A percentile compares a stretch with the other conserved stretches of the same genome.
phyloP scores from a whole-genome alignment of 2,113 vertebrate species.

The Heterotis niloticus region DNA sequence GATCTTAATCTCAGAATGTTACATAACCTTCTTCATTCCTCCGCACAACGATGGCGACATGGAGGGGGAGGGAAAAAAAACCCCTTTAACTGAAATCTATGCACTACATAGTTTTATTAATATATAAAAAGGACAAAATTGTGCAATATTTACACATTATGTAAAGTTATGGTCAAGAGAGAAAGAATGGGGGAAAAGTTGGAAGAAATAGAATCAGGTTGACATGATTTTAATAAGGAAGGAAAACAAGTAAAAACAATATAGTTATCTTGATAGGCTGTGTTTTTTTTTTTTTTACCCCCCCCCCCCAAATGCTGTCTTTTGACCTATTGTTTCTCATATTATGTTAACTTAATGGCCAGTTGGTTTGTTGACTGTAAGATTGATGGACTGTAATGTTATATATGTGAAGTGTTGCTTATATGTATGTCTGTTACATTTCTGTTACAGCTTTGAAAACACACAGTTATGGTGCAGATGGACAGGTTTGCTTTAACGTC shows the following conservation, averaged over 20 bases:
- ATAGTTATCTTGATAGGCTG: not conserved
- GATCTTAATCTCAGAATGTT: not conserved
- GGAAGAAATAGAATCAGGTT: no score
- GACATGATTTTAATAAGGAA: no score
- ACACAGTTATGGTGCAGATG: not conserved
- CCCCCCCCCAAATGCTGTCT: not conserved
- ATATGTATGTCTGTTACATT: not conserved
- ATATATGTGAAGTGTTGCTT: not conserved
- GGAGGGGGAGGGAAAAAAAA: not conserved
- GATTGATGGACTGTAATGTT: not conserved
- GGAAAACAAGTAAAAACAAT: not conserved
- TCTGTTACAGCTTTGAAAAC: not conserved
- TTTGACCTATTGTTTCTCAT: not conserved
- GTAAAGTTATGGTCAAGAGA: no score
- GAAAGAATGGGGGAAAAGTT: no score
- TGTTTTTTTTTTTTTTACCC: not conserved
- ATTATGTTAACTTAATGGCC: not conserved
- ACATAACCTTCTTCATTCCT: not conserved
- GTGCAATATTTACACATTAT: not conserved
- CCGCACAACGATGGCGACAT: not conserved
- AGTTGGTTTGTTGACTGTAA: no score
- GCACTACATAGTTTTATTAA: conserved; percentile 1
- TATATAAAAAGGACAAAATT: not conserved
- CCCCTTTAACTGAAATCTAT: not conserved
- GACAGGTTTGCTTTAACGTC: no score